Evolutionary conservation across 2,888 invertebrate species (phyloP).

Genomic region (Epinotia nisella): DNA sequence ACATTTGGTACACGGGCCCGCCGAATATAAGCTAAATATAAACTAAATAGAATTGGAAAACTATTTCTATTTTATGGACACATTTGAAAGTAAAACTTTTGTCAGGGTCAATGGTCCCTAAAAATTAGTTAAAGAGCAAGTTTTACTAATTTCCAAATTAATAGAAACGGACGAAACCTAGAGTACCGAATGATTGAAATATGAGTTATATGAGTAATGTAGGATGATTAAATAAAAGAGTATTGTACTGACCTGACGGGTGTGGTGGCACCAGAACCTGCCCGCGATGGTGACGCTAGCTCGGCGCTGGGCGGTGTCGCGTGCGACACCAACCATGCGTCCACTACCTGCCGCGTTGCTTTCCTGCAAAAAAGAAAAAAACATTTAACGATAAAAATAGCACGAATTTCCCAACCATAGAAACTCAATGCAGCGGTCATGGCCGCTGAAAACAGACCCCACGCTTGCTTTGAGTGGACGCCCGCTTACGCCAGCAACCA

Average conservation of each 20-base stretch:
- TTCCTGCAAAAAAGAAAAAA: slow-evolving; percentile 85
- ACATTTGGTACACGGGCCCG: too few species aligned
- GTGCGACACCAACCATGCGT: slow-evolving; percentile 96
- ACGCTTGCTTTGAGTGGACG: slow-evolving; percentile 18
- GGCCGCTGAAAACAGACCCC: slow-evolving; percentile 26
- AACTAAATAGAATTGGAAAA: background rate
- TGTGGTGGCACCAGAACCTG: slow-evolving; percentile 95
- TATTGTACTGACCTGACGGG: slow-evolving; percentile 89
- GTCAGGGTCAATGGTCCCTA: background rate
- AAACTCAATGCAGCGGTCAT: slow-evolving; percentile 16
- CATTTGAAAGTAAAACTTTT: background rate
- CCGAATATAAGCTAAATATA: background rate
- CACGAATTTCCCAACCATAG: slow-evolving; percentile 20
- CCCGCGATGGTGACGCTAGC: slow-evolving; percentile 86
- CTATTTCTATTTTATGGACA: background rate
- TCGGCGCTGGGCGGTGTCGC: slow-evolving; percentile 89
- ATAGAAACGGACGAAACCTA: too few species aligned
- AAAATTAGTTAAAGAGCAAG: background rate
- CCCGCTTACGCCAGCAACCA: slow-evolving; percentile 14
- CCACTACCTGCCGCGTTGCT: slow-evolving; percentile 96
- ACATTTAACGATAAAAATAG: slow-evolving; percentile 22
- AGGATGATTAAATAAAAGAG: background rate
- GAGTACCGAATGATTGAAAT: background rate
- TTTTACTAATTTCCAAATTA: background rate
- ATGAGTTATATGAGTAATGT: slow-evolving; percentile 4